Percentiles rank a stretch among this genome's conserved stretches.
Conservation (phyloP, 2,888 invertebrate species). For the Oasisia sp. region DNA sequence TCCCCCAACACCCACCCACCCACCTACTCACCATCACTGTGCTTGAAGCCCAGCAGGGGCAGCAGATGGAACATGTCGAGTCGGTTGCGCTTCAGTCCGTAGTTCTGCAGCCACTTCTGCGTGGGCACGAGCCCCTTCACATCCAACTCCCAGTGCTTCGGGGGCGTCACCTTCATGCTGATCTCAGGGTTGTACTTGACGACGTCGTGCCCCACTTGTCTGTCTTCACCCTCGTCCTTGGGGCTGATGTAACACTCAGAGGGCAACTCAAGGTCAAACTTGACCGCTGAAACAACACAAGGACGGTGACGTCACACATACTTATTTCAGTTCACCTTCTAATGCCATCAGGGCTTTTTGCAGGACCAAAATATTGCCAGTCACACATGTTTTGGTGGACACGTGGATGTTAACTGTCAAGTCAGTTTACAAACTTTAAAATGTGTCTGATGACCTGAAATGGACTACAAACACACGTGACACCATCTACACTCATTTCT, state of each 20-base stretch:
- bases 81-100: slow-evolving; percentile 60
- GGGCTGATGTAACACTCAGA: slow-evolving; percentile 39
- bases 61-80: slow-evolving; percentile 57
- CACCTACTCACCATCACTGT: slow-evolving; percentile 55
- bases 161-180: slow-evolving; percentile 21
- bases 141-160: slow-evolving; percentile 58
- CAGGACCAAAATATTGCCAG: too few relatives aligned
- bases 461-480: too few relatives aligned
- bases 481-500: too few relatives aligned
- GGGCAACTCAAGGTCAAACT: slow-evolving; percentile 48
- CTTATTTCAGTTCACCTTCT: not conserved
- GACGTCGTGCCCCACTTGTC: not conserved
- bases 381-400: too few relatives aligned
- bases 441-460: too few relatives aligned
- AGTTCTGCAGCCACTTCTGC: slow-evolving; percentile 60
- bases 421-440: too few relatives aligned
- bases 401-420: too few relatives aligned
- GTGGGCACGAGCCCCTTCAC: slow-evolving; percentile 56
- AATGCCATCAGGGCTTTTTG: too few relatives aligned
- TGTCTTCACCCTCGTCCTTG: slow-evolving; percentile 28
- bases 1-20: too few relatives aligned
- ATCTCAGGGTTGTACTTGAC: slow-evolving; percentile 29
- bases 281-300: slow-evolving; percentile 46
- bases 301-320: not conserved
- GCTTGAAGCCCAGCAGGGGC: slow-evolving; percentile 62